Base-by-base conservation (phyloP, 2,797 vertebrate species). In the Thaleichthys pacificus region DNA sequence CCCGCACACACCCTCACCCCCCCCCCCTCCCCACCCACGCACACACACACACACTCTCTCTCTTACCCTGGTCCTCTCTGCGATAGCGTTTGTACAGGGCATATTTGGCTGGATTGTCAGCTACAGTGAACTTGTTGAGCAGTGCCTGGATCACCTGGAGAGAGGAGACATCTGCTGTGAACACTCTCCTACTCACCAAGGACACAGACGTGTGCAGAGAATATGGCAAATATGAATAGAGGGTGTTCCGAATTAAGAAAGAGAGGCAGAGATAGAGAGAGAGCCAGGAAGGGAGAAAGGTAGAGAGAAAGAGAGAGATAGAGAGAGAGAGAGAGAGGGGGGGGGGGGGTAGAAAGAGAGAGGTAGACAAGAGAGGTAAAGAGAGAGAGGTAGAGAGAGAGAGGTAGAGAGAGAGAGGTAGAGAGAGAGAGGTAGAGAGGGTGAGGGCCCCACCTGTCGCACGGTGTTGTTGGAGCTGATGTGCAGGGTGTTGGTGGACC, bases 101-200 rank as follows among this genome's bases (percentile, higher is more conserved):
- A 77, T 97, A 99, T 88, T 98, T 99, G 0, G 96, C 95, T 4
- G 97, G 97, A 90, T 97, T 98, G 91, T 99, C 97, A 0, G 94
- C 93, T 35, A 99, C 94, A 0, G 94, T 93, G 88, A 98, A 99
- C 91, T 98, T 99, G 60, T 87, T 93, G 76, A 99, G 94, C 91
- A 99, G 91, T 66, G 97, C 98, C 81, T 95, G 91, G 0, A 99
- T 98, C 60, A 99, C 98, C 91, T 91, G 72, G 1, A 71, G 62
- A 77, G 65, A 82, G 1, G 17, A 63, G 9, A 22, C 69, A 35
- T 38, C 58, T 21, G n/a, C 3, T 24, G 21, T 11, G 21, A 21
- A 60, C 58, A 24, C 58, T 21, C 58, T n/a, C 21, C n/a, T 9
- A 60, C 4, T 21, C 58, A 60, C 58, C 11, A 15, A 17, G 47